Evolutionary conservation across 1,140 invertebrate species (phyloP).

Genomic region (Nixonia krombeini): DNA sequence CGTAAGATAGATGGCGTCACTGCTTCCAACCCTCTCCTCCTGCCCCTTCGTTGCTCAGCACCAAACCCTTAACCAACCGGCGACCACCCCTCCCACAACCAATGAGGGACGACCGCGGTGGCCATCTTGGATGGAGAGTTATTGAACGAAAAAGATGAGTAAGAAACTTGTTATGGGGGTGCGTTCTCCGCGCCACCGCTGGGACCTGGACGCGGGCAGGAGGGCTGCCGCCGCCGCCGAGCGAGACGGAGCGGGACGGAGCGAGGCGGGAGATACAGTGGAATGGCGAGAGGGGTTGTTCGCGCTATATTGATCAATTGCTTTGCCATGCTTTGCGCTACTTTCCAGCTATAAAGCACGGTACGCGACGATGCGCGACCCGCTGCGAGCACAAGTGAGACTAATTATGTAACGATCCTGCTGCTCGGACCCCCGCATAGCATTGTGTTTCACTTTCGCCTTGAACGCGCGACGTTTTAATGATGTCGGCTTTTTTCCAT

Average conservation of each 20-base stretch:
- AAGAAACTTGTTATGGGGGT: slow-evolving; percentile 73
- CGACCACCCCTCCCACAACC: slow-evolving; percentile 71
- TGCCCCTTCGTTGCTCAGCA: slow-evolving; percentile 29
- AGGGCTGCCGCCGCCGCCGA: slow-evolving; percentile 32
- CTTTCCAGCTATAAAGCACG: slow-evolving; percentile 66
- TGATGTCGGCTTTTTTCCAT: too few species aligned
- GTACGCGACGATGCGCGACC: slow-evolving; percentile 55
- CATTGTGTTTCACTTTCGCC: slow-evolving; percentile 17
- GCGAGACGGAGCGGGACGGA: slow-evolving; percentile 8
- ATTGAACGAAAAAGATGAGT: slow-evolving; percentile 74
- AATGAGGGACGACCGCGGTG: slow-evolving; percentile 73
- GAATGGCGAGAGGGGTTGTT: slow-evolving; percentile 58
- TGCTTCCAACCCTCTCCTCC: slow-evolving; percentile 62
- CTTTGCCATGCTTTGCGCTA: slow-evolving; percentile 70
- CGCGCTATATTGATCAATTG: slow-evolving; percentile 73
- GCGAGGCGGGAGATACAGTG: not conserved
- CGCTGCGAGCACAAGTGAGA: slow-evolving; percentile 57
- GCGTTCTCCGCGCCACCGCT: slow-evolving; percentile 60
- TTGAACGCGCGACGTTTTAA: too few species aligned
- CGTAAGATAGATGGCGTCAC: slow-evolving; percentile 73
- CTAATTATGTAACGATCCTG: slow-evolving; percentile 66
- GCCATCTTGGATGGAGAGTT: slow-evolving; percentile 73
- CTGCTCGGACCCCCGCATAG: slow-evolving; percentile 25
- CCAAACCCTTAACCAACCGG: slow-evolving; percentile 54
- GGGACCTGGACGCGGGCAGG: slow-evolving; percentile 46